These are phyloP conservation scores for Recurvirostra avosetta DNA, from an alignment of 2,113 vertebrate species.

Conservation along the genomic window DNA sequence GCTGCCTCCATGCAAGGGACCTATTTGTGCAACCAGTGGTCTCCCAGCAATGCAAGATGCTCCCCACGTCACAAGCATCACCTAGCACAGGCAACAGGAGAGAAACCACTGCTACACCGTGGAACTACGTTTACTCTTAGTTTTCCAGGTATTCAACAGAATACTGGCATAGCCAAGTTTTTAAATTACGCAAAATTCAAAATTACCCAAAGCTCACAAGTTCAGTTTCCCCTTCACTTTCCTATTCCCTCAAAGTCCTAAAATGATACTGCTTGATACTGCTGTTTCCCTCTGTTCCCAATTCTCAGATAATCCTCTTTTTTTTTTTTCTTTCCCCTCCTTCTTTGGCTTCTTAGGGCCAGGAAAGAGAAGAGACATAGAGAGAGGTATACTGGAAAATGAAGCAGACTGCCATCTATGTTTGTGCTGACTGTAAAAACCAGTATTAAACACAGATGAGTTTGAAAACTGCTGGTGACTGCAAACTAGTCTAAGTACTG, in stretches of 20 bases:
- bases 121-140: background rate
- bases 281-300: background rate
- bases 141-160: background rate
- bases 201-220: background rate
- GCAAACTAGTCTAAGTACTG: background rate
- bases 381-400: background rate
- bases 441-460: background rate
- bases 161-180: background rate
- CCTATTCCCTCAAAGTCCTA: background rate
- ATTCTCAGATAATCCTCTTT: background rate
- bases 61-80: rapidly evolving
- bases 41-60: background rate
- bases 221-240: background rate
- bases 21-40: background rate
- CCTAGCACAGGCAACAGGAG: background rate
- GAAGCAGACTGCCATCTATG: background rate
- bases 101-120: background rate
- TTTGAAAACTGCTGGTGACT: too few species aligned
- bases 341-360: background rate
- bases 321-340: background rate
- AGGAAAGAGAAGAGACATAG: background rate
- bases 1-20: background rate
- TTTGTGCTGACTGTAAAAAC: background rate
- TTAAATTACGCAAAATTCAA: background rate
- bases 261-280: background rate